Evolutionary conservation across 2,888 invertebrate genomes (phyloP), one percentile per base, ranked within the genome.

Genomic region (Andrena marginata): DNA sequence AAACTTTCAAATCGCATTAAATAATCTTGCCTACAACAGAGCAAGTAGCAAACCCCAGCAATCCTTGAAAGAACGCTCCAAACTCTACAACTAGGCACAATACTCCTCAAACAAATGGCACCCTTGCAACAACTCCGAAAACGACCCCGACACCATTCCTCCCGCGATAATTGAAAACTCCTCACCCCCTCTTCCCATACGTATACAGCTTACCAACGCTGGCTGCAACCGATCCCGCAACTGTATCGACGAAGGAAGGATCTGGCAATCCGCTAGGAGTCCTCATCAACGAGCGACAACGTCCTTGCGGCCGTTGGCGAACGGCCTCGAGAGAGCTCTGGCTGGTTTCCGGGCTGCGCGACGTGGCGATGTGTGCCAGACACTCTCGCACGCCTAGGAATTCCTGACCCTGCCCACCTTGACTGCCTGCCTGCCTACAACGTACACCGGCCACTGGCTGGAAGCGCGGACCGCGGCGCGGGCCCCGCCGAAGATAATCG

Each of bases 321-420:
- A 91, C 91, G 92, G 89, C 92, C 92, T 91, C 92, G 89, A 88
- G 86, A 89, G 86, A 90, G 86, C 85, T 90, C 90, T 87, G 83
- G 84, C 88, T 86, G 77, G 90, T 87, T 91, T 91, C 89, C 88
- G 89, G 90, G 88, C 89, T 84, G 87, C 79, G 75, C 78, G 85
- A 81, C 86, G 83, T 84, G 87, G 85, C 92, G 86, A 90, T 89
- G 87, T 90, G 89, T 90, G 87, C 88, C 88, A 90, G 89, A 90
- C 89, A 85, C 89, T 88, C 91, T 89, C 88, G 84, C 88, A 87
- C 90, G 86, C 90, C 91, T 89, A 91, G 89, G 91, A 92, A 93
- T 93, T 92, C 90, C 90, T 91, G 89, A 92, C 90, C 91, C 91
- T 91, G 90, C 92, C 92, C 90, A 90, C 92, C 90, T 90, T 89